Evolutionary conservation across 2,113 vertebrate genomes (phyloP), one percentile per base, ranked within the genome.

Genomic region (Pogona vitticeps): DNA sequence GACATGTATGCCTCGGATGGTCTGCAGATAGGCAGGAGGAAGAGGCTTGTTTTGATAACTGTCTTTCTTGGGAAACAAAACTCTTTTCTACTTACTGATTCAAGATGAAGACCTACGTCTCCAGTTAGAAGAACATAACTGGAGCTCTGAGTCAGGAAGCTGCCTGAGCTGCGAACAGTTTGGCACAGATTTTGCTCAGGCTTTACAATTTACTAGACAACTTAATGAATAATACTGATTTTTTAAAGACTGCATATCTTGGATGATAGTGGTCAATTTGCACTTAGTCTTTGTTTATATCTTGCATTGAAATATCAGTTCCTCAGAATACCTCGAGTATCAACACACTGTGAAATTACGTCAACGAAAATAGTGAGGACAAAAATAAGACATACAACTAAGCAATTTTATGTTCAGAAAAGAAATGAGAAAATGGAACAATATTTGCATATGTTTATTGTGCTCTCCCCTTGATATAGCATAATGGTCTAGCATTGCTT

Each of bases 191-290:
- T 63, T 36, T 14, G 21, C 58, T 31, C 63, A 70, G 10, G 23
- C 63, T 78, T 85, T 78, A 78, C 63, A 38, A 85, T 70, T 33
- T 31, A 36, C 33, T 58, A 85, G 84, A 36, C 75, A 56, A 36
- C 61, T 78, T 85, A 52, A 70, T 85, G 84, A 85, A 85, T 78
- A 78, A 76, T 76, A 38, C 42, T 78, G 46, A 85, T 85, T 78
- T 40, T 68, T 52, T 75, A n/a, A n/a, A 77, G 40, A 36, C n/a
- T 23, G 46, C 76, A 38, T 70, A 70, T 59, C 56, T 70, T 18
- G 59, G 84, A 40, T 31, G 65, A 28, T 56, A 68, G 65, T 58
- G 33, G 46, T 85, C n/a, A 31, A 68, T 70, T 78, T 59, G 42
- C 15, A 85, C 23, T 52, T 28, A 52, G 73, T 36, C 23, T 23